phyloP scores from a whole-genome alignment of 2,888 invertebrate genomes.

The Tenthredo mesomela region DNA sequence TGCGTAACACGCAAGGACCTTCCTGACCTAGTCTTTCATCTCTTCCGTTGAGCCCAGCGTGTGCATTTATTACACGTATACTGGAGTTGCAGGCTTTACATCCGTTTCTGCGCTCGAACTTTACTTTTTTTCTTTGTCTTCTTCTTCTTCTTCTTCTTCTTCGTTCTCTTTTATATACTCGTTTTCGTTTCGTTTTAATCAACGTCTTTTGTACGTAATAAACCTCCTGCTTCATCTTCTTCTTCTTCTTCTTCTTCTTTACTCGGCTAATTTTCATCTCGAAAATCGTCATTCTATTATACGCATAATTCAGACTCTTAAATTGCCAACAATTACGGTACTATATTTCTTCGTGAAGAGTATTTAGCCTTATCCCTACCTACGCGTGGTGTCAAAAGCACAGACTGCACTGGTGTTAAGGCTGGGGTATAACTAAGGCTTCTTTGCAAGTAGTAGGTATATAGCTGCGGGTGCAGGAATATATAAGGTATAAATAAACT shows the following conservation, averaged over 20 bases:
- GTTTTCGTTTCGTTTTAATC: background rate
- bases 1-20: conserved; percentile 47
- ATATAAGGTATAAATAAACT: conserved; percentile 15
- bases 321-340: background rate
- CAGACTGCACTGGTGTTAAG: background rate
- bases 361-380: background rate
- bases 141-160: background rate
- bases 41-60: conserved; percentile 40
- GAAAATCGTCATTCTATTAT: background rate
- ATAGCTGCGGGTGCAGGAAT: background rate
- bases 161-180: background rate
- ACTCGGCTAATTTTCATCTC: background rate
- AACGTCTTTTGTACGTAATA: background rate
- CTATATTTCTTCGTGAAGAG: background rate
- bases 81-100: background rate
- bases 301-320: background rate
- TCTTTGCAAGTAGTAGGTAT: background rate
- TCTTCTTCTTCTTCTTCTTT: too few relatives aligned
- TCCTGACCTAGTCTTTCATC: conserved; percentile 52
- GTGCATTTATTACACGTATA: conserved; percentile 13
- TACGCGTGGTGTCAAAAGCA: background rate
- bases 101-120: conserved; percentile 19
- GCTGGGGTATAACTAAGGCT: background rate
- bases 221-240: too few relatives aligned
- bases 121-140: background rate